Percentiles rank a stretch among this genome's conserved stretches.
These are phyloP conservation scores for Dermochelys coriacea DNA, from an alignment of 2,797 vertebrate species.

Conservation along the genomic window DNA sequence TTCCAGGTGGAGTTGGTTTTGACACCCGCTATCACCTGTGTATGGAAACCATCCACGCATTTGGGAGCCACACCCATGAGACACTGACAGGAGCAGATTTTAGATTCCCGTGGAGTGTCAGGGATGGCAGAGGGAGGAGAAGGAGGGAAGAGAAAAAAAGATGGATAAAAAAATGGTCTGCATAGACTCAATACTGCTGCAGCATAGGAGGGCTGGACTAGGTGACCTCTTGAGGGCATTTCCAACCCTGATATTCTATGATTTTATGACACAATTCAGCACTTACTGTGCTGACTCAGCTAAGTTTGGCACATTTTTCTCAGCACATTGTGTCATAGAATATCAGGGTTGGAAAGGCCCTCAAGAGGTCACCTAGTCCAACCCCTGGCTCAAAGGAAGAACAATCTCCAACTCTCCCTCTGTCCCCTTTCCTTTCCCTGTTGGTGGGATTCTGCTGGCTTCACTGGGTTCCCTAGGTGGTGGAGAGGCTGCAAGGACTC, in stretches of 20 bases:
- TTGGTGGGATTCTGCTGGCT: neutral
- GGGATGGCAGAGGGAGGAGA: neutral
- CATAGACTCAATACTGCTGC: no score
- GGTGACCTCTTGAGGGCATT: no score
- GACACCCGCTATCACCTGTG: neutral
- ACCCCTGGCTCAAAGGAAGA: no score
- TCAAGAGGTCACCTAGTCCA: no score
- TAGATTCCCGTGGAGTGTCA: neutral
- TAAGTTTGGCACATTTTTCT: no score
- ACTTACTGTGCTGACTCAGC: no score
- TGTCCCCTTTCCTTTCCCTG: neutral
- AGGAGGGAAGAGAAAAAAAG: neutral
- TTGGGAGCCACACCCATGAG: rapidly evolving
- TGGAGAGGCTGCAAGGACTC: neutral
- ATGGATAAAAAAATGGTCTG: neutral
- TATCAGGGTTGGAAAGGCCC: no score
- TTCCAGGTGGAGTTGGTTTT: conserved; percentile 9
- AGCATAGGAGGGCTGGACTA: no score
- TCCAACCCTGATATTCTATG: no score
- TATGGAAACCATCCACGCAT: neutral
- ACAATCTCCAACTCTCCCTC: no score
- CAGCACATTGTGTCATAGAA: no score
- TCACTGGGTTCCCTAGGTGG: neutral
- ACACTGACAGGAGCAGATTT: neutral
- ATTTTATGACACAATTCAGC: no score